These are phyloP conservation scores for Eulacestoma nigropectus DNA, from an alignment of 2,113 vertebrate species.

Conservation along the genomic window DNA sequence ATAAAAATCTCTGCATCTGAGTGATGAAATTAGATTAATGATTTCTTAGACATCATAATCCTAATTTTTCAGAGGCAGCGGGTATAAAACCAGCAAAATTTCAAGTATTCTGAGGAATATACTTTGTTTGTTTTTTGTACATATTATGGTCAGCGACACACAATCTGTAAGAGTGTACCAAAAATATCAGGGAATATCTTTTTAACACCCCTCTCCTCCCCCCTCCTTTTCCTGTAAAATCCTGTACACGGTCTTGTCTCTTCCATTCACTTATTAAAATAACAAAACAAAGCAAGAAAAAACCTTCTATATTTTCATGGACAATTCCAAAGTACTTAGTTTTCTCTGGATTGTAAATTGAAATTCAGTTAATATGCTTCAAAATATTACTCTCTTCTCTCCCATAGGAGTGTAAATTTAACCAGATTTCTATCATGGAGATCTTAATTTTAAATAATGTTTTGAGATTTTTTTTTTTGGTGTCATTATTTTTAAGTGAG, in stretches of 20 bases:
- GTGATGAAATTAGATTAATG: neutral
- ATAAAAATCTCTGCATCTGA: neutral
- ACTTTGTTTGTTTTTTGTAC: neutral
- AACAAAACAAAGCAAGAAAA: neutral
- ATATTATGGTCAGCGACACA: neutral
- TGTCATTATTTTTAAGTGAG: neutral
- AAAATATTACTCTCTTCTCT: neutral
- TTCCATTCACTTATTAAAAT: neutral
- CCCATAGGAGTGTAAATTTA: neutral
- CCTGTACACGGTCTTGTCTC: neutral
- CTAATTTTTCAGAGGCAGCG: neutral
- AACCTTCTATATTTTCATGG: rapidly evolving
- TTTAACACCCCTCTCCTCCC: rapidly evolving
- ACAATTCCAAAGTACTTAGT: neutral
- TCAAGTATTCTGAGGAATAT: neutral
- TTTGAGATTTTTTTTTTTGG: rapidly evolving
- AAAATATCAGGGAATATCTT: neutral
- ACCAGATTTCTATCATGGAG: neutral
- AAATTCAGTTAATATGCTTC: neutral
- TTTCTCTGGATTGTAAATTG: neutral
- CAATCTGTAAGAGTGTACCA: neutral
- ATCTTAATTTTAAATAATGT: neutral
- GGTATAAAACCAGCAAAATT: neutral
- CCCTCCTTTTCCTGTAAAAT: neutral
- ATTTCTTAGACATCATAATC: neutral